phyloP scores from a whole-genome alignment of 1,140 invertebrate species.

The Aphis gossypii region DNA sequence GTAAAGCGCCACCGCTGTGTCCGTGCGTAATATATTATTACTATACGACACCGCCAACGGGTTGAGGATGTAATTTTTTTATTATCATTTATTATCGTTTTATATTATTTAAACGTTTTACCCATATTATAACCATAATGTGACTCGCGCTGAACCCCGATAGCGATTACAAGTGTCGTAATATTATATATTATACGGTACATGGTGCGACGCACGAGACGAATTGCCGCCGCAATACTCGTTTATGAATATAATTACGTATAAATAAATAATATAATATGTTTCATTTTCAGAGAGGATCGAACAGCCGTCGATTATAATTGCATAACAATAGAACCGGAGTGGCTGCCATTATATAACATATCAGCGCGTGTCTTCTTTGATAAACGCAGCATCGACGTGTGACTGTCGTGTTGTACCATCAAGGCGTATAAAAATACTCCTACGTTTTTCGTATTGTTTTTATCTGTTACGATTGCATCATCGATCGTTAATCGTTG shows the following conservation, averaged over 20 bases:
- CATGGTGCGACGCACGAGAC: not conserved
- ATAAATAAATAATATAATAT: not conserved
- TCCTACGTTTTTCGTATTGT: slow-evolving; percentile 39
- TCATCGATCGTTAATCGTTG: not conserved
- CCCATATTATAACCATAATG: not conserved
- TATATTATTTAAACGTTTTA: not conserved
- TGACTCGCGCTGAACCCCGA: not conserved
- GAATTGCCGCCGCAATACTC: not conserved
- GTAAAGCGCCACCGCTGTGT: not conserved
- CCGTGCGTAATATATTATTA: not conserved
- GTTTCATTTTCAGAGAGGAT: not conserved
- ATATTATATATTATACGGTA: not conserved
- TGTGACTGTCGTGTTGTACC: not conserved
- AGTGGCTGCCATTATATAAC: not conserved
- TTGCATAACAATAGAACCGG: slow-evolving; percentile 7
- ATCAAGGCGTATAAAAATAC: not conserved
- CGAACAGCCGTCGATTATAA: slow-evolving; percentile 12
- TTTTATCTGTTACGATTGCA: slow-evolving; percentile 27
- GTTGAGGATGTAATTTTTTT: not conserved
- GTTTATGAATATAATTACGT: not conserved
- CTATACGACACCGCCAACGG: not conserved
- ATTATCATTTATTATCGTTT: not conserved
- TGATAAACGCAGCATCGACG: not conserved
- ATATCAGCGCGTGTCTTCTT: not conserved
- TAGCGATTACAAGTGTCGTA: not conserved